Base-by-base conservation (phyloP, 2,113 vertebrate species). In the Forbesichthys papilliferus region DNA sequence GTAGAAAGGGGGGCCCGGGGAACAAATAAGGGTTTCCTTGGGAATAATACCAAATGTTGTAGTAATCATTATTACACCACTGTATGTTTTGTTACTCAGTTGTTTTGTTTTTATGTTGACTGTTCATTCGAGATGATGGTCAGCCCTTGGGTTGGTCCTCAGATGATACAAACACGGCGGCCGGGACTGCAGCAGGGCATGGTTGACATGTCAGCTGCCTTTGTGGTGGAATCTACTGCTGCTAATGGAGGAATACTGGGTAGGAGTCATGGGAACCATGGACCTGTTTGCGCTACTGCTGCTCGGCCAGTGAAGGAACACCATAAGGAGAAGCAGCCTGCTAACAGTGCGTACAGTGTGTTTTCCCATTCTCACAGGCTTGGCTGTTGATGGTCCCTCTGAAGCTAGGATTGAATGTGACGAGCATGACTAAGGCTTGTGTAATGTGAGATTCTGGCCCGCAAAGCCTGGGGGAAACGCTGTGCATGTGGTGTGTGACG, bases 81-180 rank as follows among this genome's bases (percentile, higher is more conserved):
- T 33, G 9, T 14, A 10, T 71, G 8, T 53, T 14, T 36, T 36
- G n/a, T 10, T 53, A 20, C 1, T 20, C 20, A 1, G 20, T 20
- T 13, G 12, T 48, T 18, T 14, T 16, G 0, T 34, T 18, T 55
- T 12, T 51, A 4, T 47, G n/a, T 47, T 58, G 57, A 47, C 68
- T 94, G 93, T 42, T 94, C 95, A 12, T 96, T 94, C 88, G 93
- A 95, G 87, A 92, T 96, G 81, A 90, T 93, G 69, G 90, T 95
- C 70, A 91, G 92, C 53, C 89, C 91, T 46, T 93, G 94, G 83
- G 91, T 93, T 20, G 94, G 92, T 69, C 88, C 91, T 77, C 95
- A 95, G 86, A 95, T 93, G 87, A 93, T 95, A 13, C 91, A 93
- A 18, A 94, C 94, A 0, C 95, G 94, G 93, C 93, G 94, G 0